Percentiles rank a stretch among this genome's conserved stretches.
These are phyloP conservation scores for Eudemis profundana DNA, from an alignment of 2,888 invertebrate species.

Conservation along the genomic window DNA sequence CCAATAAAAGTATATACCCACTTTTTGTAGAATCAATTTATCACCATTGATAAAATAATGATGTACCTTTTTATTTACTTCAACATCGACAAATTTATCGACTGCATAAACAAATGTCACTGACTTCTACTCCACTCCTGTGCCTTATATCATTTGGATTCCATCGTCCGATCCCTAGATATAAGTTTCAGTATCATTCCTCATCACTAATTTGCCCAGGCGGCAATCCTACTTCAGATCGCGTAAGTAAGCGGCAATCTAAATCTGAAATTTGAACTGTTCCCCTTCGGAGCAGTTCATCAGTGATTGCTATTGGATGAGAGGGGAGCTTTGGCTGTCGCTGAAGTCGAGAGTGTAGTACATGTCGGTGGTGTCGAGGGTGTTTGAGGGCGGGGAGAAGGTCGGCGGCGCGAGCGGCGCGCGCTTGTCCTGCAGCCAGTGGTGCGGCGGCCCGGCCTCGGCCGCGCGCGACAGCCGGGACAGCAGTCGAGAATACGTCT, in stretches of 20 bases:
- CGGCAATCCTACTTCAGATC: no score
- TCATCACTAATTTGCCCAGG: no score
- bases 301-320: conserved; percentile 88
- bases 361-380: conserved; percentile 89
- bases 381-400: conserved; percentile 69
- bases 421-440: conserved; percentile 87
- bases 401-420: conserved; percentile 57
- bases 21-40: no score
- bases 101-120: no score
- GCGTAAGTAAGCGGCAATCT: conserved; percentile 50
- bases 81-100: no score
- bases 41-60: no score
- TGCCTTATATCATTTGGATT: no score
- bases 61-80: no score
- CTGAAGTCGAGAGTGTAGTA: conserved; percentile 92
- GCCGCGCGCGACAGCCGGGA: conserved; percentile 81
- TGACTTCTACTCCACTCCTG: no score
- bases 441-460: conserved; percentile 72
- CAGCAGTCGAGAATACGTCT: conserved; percentile 89
- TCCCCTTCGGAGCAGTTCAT: conserved; percentile 80
- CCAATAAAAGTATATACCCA: no score
- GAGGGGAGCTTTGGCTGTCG: conserved; percentile 90
- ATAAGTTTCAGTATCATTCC: no score
- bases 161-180: no score
- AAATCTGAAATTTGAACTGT: conserved; percentile 80